Percentiles rank a stretch among this genome's conserved stretches.
Evolutionary conservation across 2,888 invertebrate genomes (phyloP).

Genomic region (Leucophenga montana): DNA sequence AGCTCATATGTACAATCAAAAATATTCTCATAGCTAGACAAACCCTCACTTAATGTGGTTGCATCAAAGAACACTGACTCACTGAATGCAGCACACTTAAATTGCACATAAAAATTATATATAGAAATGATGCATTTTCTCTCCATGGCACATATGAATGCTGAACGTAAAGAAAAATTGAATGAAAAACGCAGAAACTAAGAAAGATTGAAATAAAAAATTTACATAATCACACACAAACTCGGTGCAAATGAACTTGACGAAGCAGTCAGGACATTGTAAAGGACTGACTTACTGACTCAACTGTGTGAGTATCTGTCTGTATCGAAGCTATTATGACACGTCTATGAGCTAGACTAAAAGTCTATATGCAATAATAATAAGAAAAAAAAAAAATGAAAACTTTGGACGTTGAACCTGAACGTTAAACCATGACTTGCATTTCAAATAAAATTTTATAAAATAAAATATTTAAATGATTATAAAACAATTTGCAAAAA

Average conservation of each 20-base stretch:
- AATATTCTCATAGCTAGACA: too few relatives aligned
- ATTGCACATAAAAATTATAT: background rate
- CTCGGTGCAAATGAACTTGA: constrained; percentile 47
- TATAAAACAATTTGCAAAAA: background rate
- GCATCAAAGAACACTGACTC: constrained; percentile 9
- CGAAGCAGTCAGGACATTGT: background rate
- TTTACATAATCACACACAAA: constrained; percentile 35
- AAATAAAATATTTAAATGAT: background rate
- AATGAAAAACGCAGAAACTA: constrained; percentile 37
- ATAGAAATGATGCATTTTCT: background rate
- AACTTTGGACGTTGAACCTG: constrained; percentile 14
- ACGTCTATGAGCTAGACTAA: too few relatives aligned
- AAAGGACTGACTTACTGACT: background rate
- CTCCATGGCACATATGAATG: too few relatives aligned
- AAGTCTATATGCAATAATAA: background rate
- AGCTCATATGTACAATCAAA: too few relatives aligned
- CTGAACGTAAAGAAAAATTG: constrained; percentile 32
- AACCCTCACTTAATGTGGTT: too few relatives aligned
- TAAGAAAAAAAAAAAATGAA: constrained; percentile 1
- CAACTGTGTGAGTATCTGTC: background rate
- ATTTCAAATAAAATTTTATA: too few relatives aligned
- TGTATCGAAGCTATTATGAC: background rate
- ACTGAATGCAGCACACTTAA: background rate
- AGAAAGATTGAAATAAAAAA: constrained; percentile 11
- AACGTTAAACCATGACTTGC: background rate